A percentile compares a stretch with the other conserved stretches of the same genome.
Conservation (phyloP, 2,888 invertebrate species). For the Brachycybe producta region DNA sequence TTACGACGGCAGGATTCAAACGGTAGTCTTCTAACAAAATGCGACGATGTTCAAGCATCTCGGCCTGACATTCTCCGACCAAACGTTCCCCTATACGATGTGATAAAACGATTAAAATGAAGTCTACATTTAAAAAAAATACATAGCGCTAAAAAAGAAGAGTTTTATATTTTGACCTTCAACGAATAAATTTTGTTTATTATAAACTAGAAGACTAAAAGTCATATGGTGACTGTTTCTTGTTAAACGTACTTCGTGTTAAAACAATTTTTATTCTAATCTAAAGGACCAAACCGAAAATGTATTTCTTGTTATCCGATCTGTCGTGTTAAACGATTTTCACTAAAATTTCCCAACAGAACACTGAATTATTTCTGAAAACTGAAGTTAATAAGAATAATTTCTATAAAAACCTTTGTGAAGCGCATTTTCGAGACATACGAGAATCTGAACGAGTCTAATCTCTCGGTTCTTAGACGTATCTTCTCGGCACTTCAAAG, state of each 20-base stretch:
- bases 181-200: too few relatives aligned
- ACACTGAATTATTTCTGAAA: slow-evolving; percentile 2
- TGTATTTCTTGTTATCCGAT: too few relatives aligned
- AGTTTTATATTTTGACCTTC: neutral
- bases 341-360: slow-evolving; percentile 22
- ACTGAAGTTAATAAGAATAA: neutral
- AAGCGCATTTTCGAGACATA: slow-evolving; percentile 64
- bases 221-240: too few relatives aligned
- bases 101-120: slow-evolving; percentile 7
- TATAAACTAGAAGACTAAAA: too few relatives aligned
- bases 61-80: slow-evolving; percentile 63
- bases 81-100: slow-evolving; percentile 44
- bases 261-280: too few relatives aligned
- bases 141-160: neutral
- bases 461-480: slow-evolving; percentile 43
- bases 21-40: slow-evolving; percentile 86
- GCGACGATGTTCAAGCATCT: slow-evolving; percentile 81
- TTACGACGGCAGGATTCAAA: slow-evolving; percentile 82
- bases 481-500: slow-evolving; percentile 65
- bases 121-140: neutral
- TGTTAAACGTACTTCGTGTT: too few relatives aligned
- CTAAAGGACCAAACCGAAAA: too few relatives aligned
- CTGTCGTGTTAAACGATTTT: too few relatives aligned
- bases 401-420: slow-evolving; percentile 29
- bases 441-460: slow-evolving; percentile 71